Percentiles rank a stretch among this genome's conserved stretches.
phyloP scores from a whole-genome alignment of 2,113 vertebrate genomes.

The Spermophilus dauricus region DNA sequence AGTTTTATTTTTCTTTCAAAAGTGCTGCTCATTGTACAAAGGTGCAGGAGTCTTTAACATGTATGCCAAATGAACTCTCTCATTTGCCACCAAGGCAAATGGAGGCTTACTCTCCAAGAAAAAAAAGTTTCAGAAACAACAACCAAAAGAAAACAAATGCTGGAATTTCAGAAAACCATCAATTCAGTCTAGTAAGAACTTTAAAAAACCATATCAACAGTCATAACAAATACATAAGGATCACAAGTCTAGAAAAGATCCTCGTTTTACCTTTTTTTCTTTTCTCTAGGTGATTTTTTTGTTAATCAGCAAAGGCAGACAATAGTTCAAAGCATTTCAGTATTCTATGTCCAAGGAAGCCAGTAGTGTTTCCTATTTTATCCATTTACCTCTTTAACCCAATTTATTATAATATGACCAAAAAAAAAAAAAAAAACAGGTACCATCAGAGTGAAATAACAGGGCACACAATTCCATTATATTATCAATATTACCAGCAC shows the following conservation, averaged over 20 bases:
- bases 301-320: not conserved
- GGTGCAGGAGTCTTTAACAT: not conserved
- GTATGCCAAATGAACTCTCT: not conserved
- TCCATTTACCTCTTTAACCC: not conserved
- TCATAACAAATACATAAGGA: not conserved
- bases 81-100: conserved; percentile 4
- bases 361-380: not conserved
- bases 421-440: not conserved
- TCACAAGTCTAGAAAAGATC: not conserved
- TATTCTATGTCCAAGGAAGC: not conserved
- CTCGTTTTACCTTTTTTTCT: conserved; percentile 16
- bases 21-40: conserved; percentile 15
- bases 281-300: not conserved
- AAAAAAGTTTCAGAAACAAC: conserved; percentile 43
- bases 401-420: not conserved
- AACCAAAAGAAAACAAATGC: conserved; percentile 14
- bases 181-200: not conserved
- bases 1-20: conserved; percentile 54
- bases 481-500: not conserved
- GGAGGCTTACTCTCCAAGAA: not conserved
- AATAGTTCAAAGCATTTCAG: conserved; percentile 33
- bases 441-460: not conserved
- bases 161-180: conserved; percentile 27
- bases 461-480: not conserved
- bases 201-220: not conserved